Percentiles rank a stretch among this genome's conserved stretches.
Evolutionary conservation across 2,888 invertebrate species (phyloP).

Genomic region (Cepaea hortensis): DNA sequence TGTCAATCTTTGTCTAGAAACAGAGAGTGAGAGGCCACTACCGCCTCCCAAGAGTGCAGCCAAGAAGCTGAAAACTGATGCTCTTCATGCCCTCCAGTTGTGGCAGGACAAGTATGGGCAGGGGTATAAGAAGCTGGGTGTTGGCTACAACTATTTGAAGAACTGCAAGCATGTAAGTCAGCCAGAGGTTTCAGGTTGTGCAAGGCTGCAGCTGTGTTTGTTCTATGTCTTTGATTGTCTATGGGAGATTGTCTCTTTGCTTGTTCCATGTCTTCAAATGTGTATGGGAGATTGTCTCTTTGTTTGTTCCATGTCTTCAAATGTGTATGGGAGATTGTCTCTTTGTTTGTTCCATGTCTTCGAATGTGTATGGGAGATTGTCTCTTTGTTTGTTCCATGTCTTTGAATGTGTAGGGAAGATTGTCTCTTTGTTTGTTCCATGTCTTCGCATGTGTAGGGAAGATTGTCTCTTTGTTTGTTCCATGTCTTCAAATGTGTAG

Average conservation of each 20-base stretch:
- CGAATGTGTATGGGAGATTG: too few relatives aligned
- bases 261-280: background rate
- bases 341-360: background rate
- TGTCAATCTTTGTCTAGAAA: conserved; percentile 61
- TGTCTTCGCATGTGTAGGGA: background rate
- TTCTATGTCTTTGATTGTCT: background rate
- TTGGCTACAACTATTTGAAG: conserved; percentile 77
- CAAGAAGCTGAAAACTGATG: conserved; percentile 75
- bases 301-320: background rate
- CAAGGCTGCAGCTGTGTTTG: background rate
- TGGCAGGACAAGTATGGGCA: conserved; percentile 79
- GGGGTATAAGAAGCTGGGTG: conserved; percentile 77
- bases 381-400: background rate
- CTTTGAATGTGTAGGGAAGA: background rate
- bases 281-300: background rate
- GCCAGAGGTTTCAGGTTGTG: background rate
- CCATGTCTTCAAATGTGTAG: too few relatives aligned
- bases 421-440: background rate
- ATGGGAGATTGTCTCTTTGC: background rate
- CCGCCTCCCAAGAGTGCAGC: conserved; percentile 79
- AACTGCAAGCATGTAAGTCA: conserved; percentile 75
- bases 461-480: too few relatives aligned
- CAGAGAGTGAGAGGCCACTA: conserved; percentile 76
- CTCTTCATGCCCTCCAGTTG: conserved; percentile 77
- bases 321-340: too few relatives aligned